These are phyloP conservation scores for Heliconius erato DNA, from an alignment of 2,888 invertebrate species.

Conservation along the genomic window DNA sequence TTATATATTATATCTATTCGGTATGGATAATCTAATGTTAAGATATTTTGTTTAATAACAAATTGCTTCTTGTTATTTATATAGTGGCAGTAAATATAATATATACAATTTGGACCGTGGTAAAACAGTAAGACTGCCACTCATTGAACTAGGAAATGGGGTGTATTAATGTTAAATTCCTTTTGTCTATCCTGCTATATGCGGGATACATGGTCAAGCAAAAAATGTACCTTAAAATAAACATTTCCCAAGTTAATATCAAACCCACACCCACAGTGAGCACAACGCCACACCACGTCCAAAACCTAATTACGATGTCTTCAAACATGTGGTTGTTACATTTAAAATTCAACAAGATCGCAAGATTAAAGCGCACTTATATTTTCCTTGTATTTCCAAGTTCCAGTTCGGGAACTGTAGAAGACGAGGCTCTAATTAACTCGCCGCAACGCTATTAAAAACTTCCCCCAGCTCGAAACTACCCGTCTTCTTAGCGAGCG, in stretches of 20 bases:
- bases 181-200: no score
- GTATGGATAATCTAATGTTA: no score
- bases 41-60: no score
- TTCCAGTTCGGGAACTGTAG: conserved; percentile 40
- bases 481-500: conserved; percentile 13
- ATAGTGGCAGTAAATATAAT: no score
- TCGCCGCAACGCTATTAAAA: conserved; percentile 48
- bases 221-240: no score
- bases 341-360: conserved; percentile 11
- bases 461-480: conserved; percentile 28
- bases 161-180: no score
- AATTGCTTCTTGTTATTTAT: no score
- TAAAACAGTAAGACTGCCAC: no score
- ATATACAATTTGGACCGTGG: no score
- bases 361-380: conserved; percentile 24
- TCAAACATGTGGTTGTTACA: background rate
- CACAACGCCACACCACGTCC: background rate
- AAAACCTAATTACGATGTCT: background rate
- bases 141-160: no score
- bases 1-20: no score
- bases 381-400: conserved; percentile 26
- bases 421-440: conserved; percentile 47
- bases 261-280: background rate
- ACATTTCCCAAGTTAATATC: background rate
- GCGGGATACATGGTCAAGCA: no score